Percentiles rank a stretch among this genome's conserved stretches.
Conservation (phyloP, 2,888 invertebrate species). For the Acleris literana region DNA sequence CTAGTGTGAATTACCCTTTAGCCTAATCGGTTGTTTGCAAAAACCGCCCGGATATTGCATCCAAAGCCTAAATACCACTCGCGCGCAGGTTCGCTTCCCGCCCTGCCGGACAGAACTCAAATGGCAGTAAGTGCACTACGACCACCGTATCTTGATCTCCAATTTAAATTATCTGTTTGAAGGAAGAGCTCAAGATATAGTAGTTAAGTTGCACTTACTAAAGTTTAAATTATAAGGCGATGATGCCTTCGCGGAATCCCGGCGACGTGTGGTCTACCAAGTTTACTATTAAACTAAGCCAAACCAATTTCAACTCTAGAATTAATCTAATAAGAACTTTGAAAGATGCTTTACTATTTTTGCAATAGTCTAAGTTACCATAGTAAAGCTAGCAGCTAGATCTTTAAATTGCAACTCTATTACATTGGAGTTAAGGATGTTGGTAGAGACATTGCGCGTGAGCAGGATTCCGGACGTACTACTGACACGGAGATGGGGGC, state of each 20-base stretch:
- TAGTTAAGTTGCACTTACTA: too few species aligned
- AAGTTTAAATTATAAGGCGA: neutral
- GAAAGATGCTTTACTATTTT: neutral
- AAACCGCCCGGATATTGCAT: slow-evolving; percentile 16
- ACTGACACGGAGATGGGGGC: slow-evolving; percentile 31
- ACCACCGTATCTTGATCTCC: too few species aligned
- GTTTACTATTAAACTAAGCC: neutral
- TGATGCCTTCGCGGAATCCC: slow-evolving; percentile 28
- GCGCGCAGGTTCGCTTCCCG: slow-evolving; percentile 27
- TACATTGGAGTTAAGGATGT: neutral
- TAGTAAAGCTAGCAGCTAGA: neutral
- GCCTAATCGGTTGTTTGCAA: neutral
- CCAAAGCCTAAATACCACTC: slow-evolving; percentile 28
- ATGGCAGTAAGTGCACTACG: too few species aligned
- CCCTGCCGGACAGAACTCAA: neutral
- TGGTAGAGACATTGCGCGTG: neutral
- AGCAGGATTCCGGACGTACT: slow-evolving; percentile 24
- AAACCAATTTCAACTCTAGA: slow-evolving; percentile 7
- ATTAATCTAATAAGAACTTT: neutral
- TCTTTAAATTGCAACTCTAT: neutral
- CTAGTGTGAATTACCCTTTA: too few species aligned
- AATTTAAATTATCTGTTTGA: too few species aligned
- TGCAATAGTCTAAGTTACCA: slow-evolving; percentile 3
- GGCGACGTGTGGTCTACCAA: slow-evolving; percentile 33
- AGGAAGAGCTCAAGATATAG: too few species aligned